phyloP scores from a whole-genome alignment of 2,888 invertebrate genomes.

The Leptinotarsa peninsularis region DNA sequence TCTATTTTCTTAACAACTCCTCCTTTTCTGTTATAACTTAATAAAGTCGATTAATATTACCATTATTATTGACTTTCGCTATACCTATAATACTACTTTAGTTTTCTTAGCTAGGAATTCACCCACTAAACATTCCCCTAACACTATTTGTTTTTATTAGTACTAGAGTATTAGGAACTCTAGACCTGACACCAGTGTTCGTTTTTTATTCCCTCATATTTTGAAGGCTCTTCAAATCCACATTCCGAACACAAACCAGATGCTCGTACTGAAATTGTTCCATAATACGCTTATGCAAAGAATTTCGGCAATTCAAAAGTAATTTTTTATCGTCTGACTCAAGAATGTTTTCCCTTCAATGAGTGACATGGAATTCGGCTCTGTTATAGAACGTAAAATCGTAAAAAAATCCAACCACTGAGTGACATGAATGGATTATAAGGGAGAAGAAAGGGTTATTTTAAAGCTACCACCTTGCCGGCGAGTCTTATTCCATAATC shows the following conservation, averaged over 20 bases:
- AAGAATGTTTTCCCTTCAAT: constrained; percentile 1
- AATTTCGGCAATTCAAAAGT: constrained; percentile 28
- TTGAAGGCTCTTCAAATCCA: constrained; percentile 8
- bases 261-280: constrained; percentile 36
- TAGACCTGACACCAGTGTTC: not conserved
- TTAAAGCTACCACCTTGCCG: not conserved
- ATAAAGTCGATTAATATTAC: too few relatives aligned
- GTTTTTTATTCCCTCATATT: constrained; percentile 1
- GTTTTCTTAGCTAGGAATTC: not conserved
- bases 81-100: not conserved
- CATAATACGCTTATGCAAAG: constrained; percentile 34
- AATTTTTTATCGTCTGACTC: constrained; percentile 25
- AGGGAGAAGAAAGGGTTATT: not conserved
- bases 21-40: too few relatives aligned
- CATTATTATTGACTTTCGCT: too few relatives aligned
- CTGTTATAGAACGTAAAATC: constrained; percentile 10
- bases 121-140: not conserved
- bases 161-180: not conserved
- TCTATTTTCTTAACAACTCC: too few relatives aligned
- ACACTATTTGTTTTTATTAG: not conserved
- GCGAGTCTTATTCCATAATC: not conserved
- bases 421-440: constrained; percentile 3
- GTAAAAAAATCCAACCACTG: constrained; percentile 5
- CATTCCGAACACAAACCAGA: constrained; percentile 34
- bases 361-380: constrained; percentile 20